These are phyloP conservation scores for Agrypnus murinus DNA, from an alignment of 2,888 invertebrate genomes.

Conservation along the genomic window DNA sequence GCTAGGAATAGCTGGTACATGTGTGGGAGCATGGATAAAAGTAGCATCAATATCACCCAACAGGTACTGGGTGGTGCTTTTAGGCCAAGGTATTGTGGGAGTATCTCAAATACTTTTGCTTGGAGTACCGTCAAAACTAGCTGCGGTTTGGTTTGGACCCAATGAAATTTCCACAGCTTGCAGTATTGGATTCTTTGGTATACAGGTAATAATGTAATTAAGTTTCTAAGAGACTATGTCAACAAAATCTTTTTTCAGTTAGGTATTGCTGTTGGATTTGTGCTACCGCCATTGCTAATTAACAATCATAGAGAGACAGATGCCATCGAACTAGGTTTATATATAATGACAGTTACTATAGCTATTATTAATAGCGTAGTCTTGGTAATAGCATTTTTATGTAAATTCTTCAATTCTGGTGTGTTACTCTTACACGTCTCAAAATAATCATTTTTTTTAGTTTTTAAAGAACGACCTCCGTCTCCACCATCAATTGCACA, in stretches of 20 bases:
- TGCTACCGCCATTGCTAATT: constrained; percentile 79
- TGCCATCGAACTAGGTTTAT: constrained; percentile 81
- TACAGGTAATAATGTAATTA: no score
- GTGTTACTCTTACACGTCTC: no score
- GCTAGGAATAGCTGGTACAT: constrained; percentile 89
- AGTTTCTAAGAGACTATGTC: no score
- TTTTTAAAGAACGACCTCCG: constrained; percentile 91
- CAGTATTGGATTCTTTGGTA: no score
- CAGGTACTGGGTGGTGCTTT: constrained; percentile 90
- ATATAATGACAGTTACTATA: constrained; percentile 88
- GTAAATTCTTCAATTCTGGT: constrained; percentile 75
- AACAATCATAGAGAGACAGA: constrained; percentile 76
- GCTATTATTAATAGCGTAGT: constrained; percentile 88
- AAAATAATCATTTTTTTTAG: constrained; percentile 73
- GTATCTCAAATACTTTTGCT: constrained; percentile 94
- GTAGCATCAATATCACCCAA: constrained; percentile 89
- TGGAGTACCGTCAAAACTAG: constrained; percentile 92
- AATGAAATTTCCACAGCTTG: constrained; percentile 96
- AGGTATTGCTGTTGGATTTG: constrained; percentile 92
- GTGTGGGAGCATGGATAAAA: constrained; percentile 93
- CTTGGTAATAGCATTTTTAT: constrained; percentile 86
- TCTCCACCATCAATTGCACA: constrained; percentile 94
- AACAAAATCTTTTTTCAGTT: constrained; percentile 76
- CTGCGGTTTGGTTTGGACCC: constrained; percentile 98
- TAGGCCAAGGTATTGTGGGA: constrained; percentile 91